Evolutionary conservation across 2,888 invertebrate genomes (phyloP), one percentile per base, ranked within the genome.

Genomic region (Kuschelorhynchus macadamiae): DNA sequence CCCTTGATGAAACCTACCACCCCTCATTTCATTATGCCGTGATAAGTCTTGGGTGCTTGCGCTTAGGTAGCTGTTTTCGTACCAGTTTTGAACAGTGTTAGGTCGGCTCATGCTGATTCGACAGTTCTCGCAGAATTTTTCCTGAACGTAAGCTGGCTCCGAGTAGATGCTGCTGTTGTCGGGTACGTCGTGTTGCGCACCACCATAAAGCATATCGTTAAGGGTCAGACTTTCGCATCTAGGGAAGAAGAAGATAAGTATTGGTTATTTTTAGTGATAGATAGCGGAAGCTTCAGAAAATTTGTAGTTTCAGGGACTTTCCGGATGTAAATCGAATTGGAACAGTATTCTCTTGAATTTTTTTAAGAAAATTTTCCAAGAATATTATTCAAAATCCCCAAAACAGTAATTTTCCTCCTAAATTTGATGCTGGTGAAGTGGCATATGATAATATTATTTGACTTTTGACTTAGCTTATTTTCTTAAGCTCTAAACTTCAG

Each of bases 161-260:
- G 93, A 94, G 81, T 93, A 94, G 70, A 94, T 93, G 78, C 94
- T 94, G 73, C 92, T 92, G 70, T 92, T 92, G 25, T 87, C 89
- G 74, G 89, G 89, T 71, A 71, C 61, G 7, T 69, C 73, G 8
- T 60, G 55, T 1, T 33, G 60, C 41, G 69, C 72, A 11, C 72
- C 75, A 61, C 90, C 91, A 76, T 90, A 88, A 50, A 88, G 79
- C 82, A 91, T 90, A 76, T 92, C 91, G 36, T 89, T 90, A 50
- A 92, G 81, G 8, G 91, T 90, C 44, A 92, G 80, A 2, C 91
- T 91, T 78, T 91, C 91, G 79, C 91, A 90, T 70, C 91, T 88
- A 20, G 16, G 20, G 36, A 53, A 30, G n/a, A n/a, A n/a, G n/a
- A n/a, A n/a, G n/a, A n/a, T n/a, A n/a, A n/a, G n/a, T n/a, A n/a